Evolutionary conservation across 2,888 invertebrate species (phyloP).

Genomic region (Heliconius erato): DNA sequence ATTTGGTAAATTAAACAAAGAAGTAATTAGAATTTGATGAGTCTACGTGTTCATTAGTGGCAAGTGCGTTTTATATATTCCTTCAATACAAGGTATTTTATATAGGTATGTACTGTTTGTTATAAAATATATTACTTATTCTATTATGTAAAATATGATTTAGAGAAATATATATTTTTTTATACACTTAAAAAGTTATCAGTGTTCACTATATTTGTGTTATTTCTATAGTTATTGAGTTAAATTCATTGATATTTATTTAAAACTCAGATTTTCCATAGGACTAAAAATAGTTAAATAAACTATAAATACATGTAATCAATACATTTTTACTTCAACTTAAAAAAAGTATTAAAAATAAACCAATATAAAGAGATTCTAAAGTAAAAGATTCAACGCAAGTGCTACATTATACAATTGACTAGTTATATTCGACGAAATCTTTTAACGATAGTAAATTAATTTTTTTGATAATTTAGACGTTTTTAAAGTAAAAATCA

Average conservation of each 20-base stretch:
- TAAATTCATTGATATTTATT: neutral
- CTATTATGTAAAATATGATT: neutral
- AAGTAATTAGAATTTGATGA: neutral
- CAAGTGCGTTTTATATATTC: neutral
- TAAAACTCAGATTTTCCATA: neutral
- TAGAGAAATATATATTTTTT: neutral
- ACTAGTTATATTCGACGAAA: neutral
- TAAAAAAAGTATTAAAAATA: neutral
- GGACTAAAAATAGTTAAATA: neutral
- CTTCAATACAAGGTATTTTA: neutral
- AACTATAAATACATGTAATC: neutral
- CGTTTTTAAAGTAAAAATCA: neutral
- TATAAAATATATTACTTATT: neutral
- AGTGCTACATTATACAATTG: constrained; percentile 1
- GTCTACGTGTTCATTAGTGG: neutral
- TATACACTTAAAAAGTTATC: neutral
- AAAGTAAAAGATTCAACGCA: neutral
- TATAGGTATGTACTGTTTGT: neutral
- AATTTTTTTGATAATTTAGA: neutral
- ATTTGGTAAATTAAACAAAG: neutral
- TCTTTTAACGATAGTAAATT: neutral
- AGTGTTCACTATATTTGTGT: neutral
- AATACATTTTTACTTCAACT: neutral
- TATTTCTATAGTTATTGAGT: neutral
- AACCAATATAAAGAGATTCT: constrained; percentile 5